Base-by-base conservation (phyloP, 2,888 invertebrate species). In the Drosophila helvetica region DNA sequence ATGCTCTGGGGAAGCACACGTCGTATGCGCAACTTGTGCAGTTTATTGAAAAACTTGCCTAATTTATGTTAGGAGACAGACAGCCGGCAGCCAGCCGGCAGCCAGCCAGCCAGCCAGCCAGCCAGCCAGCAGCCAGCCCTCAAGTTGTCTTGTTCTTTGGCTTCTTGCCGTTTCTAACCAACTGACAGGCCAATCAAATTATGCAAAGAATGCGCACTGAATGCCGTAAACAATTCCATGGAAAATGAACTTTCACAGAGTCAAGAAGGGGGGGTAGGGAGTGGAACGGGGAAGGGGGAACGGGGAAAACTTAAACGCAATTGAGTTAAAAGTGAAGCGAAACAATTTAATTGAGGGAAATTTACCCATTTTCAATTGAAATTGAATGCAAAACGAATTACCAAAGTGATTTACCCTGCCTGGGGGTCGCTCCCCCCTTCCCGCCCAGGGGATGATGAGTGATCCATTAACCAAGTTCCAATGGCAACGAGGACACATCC, bases 1-100 rank as follows among this genome's bases (percentile, higher is more conserved):
- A 46, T 43, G 56, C 51, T 54, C 43, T 43, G 45, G 38, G 33
- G 56, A 53, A 50, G 59, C 58, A 80, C 70, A 66, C 61, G 74
- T 69, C 77, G 81, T 79, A 88, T 86, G 73, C 73, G 76, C 75
- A 83, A 83, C 75, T 70, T 80, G 74, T 72, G 81, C 75, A 76
- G 65, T 80, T 84, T 88, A 84, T 86, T 86, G 81, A 78, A 74
- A 75, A 86, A 84, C 78, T 78, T 84, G 73, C 66, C 77, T 70
- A 84, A 88, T 80, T 88, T 84, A 88, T 86, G 78, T 52, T 51
- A 30, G 18, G 25, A 27, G 62, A 25, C 19, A 38, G 15, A 27
- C 58, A 33, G 19, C 3, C 19, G 27, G 47, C 19, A 33, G 48
- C 4, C 22, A 22, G 22, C 22, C 22, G 4, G 22, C 22, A 22